Conservation (phyloP, 23 tunicate species). For the Pegea sp. region DNA sequence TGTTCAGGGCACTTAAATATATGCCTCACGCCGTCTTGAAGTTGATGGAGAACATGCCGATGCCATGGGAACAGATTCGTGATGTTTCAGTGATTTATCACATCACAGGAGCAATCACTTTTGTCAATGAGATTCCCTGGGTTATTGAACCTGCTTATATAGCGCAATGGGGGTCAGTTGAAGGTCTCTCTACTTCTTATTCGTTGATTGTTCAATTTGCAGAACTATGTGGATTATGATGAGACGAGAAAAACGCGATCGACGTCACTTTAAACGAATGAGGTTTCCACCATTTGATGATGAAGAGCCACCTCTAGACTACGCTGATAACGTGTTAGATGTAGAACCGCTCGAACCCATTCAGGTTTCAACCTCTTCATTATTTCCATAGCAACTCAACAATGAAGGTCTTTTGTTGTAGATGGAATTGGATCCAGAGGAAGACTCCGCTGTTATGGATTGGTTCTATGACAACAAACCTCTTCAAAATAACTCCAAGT, state of each 20-base stretch:
- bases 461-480: slow-evolving; percentile 98
- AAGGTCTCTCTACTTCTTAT: background rate
- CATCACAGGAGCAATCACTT: slow-evolving; percentile 97
- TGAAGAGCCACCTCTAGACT: slow-evolving; percentile 98
- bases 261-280: slow-evolving; percentile 98
- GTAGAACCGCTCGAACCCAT: slow-evolving; percentile 96
- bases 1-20: slow-evolving; percentile 69
- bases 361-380: slow-evolving; percentile 12
- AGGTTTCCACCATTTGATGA: slow-evolving; percentile 99
- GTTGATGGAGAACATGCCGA: slow-evolving; percentile 95
- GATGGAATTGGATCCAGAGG: slow-evolving; percentile 95
- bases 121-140: slow-evolving; percentile 94
- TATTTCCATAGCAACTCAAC: background rate
- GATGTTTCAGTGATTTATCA: slow-evolving; percentile 97
- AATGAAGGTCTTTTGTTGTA: slow-evolving; percentile 1
- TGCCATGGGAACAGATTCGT: slow-evolving; percentile 99
- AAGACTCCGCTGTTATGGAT: slow-evolving; percentile 69
- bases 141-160: slow-evolving; percentile 94
- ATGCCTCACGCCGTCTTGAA: slow-evolving; percentile 98
- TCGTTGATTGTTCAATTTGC: background rate
- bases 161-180: slow-evolving; percentile 98
- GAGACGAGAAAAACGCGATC: slow-evolving; percentile 95
- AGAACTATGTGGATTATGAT: slow-evolving; percentile 99
- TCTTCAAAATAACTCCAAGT: slow-evolving; percentile 60
- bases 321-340: slow-evolving; percentile 94